These are phyloP conservation scores for Hypanus sabinus DNA, from an alignment of 2,113 vertebrate genomes.

Conservation along the genomic window DNA sequence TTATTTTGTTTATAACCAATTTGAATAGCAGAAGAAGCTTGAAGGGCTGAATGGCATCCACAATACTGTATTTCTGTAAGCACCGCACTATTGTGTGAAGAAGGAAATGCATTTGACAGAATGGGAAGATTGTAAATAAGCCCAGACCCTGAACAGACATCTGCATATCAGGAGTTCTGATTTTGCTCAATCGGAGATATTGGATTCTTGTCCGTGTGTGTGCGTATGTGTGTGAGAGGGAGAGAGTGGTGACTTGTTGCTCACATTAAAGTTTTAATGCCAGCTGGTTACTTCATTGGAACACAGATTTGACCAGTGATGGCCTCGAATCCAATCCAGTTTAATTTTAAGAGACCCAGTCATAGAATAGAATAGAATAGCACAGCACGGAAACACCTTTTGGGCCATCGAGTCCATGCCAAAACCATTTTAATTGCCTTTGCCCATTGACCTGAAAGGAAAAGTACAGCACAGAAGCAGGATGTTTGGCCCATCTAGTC, in stretches of 20 bases:
- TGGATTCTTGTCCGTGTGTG: conserved; percentile 38
- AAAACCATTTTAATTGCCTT: too few species aligned
- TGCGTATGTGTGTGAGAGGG: conserved; percentile 46
- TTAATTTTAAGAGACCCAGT: conserved; percentile 45
- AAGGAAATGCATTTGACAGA: not conserved
- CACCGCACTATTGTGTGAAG: not conserved
- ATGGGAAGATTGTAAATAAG: not conserved
- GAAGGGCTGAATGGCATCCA: too few species aligned
- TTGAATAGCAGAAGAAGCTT: too few species aligned
- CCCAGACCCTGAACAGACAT: not conserved
- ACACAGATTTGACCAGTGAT: conserved; percentile 45
- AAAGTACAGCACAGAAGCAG: too few species aligned
- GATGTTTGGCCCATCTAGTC: too few species aligned
- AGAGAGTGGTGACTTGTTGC: conserved; percentile 45
- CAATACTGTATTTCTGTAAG: too few species aligned
- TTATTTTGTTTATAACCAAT: too few species aligned
- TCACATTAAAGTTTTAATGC: conserved; percentile 49
- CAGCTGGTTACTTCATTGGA: conserved; percentile 47
- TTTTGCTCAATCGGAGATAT: not conserved
- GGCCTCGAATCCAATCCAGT: conserved; percentile 48
- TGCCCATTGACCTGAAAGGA: too few species aligned
- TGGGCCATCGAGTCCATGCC: too few species aligned
- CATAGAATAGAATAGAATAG: conserved; percentile 28
- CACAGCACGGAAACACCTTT: too few species aligned
- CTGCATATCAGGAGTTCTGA: not conserved